Evolutionary conservation across 1,140 invertebrate species (phyloP).

Genomic region (Eupristina koningsbergeri): DNA sequence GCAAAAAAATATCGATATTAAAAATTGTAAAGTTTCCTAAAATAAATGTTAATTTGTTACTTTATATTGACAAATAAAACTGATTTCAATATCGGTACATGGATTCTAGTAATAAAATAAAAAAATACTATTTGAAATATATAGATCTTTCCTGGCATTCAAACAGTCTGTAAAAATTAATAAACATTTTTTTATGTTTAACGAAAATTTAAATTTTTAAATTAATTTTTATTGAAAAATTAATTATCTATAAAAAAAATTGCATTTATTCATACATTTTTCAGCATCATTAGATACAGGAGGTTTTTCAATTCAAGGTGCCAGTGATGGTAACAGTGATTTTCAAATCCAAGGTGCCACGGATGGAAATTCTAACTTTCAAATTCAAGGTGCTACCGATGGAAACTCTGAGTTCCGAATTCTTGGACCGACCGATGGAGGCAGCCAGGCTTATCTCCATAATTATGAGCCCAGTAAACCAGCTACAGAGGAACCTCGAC

Average conservation of each 20-base stretch:
- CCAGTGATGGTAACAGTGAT: constrained; percentile 60
- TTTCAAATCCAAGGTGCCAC: constrained; percentile 55
- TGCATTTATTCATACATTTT: constrained; percentile 11
- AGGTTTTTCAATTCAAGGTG: constrained; percentile 66
- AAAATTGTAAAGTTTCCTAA: no score
- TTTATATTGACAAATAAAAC: no score
- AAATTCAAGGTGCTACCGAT: constrained; percentile 65
- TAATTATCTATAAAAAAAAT: neutral
- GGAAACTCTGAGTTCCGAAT: constrained; percentile 66
- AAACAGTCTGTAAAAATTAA: no score
- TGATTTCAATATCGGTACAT: no score
- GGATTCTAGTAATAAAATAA: no score
- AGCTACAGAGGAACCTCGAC: constrained; percentile 48
- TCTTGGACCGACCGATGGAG: constrained; percentile 64
- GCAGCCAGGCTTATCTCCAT: constrained; percentile 59
- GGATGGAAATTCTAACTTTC: constrained; percentile 58
- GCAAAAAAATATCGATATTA: no score
- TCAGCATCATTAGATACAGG: constrained; percentile 61
- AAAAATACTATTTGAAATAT: no score
- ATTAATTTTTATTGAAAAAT: neutral
- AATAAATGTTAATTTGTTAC: no score
- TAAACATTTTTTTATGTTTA: no score
- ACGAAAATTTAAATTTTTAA: neutral
- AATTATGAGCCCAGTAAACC: constrained; percentile 62
- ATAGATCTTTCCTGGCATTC: no score